phyloP scores from a whole-genome alignment of 2,797 vertebrate species.

The Argyrosomus regius region DNA sequence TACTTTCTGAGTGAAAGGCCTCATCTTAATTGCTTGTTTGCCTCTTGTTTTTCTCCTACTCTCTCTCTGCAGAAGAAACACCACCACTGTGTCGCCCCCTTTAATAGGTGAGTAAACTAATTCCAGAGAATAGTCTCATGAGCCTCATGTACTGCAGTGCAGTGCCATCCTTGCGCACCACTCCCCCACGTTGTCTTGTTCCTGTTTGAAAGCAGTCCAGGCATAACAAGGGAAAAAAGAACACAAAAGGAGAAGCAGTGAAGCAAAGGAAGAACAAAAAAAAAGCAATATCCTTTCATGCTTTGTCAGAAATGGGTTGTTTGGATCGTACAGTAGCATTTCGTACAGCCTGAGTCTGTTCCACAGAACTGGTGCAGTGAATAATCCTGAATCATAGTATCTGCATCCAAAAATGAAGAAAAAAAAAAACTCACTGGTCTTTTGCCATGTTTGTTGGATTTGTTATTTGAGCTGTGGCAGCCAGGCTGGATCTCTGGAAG shows the following conservation, averaged over 20 bases:
- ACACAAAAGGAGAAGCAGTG: conserved; percentile 88
- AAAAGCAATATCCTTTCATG: conserved; percentile 94
- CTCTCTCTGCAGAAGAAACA: conserved; percentile 32
- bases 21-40: conserved; percentile 48
- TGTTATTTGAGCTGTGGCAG: conserved; percentile 65
- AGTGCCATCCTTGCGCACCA: conserved; percentile 39
- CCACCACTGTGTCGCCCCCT: conserved; percentile 15
- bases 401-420: conserved; percentile 60
- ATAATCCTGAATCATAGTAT: conserved; percentile 70
- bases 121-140: conserved; percentile 60
- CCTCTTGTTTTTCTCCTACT: conserved; percentile 32
- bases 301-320: conserved; percentile 71
- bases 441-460: conserved; percentile 71
- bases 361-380: conserved; percentile 67
- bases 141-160: conserved; percentile 65
- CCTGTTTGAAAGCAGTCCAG: conserved; percentile 88
- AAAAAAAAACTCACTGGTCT: conserved; percentile 40
- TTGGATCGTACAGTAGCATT: conserved; percentile 70
- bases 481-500: conserved; percentile 62
- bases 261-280: conserved; percentile 89
- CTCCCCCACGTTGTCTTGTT: conserved; percentile 53
- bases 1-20: conserved; percentile 45
- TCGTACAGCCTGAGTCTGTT: conserved; percentile 62
- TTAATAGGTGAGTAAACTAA: conserved; percentile 65
- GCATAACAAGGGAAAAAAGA: conserved; percentile 87